These are phyloP conservation scores for Peromyscus nudipes DNA, from an alignment of 2,797 vertebrate species.

Conservation along the genomic window DNA sequence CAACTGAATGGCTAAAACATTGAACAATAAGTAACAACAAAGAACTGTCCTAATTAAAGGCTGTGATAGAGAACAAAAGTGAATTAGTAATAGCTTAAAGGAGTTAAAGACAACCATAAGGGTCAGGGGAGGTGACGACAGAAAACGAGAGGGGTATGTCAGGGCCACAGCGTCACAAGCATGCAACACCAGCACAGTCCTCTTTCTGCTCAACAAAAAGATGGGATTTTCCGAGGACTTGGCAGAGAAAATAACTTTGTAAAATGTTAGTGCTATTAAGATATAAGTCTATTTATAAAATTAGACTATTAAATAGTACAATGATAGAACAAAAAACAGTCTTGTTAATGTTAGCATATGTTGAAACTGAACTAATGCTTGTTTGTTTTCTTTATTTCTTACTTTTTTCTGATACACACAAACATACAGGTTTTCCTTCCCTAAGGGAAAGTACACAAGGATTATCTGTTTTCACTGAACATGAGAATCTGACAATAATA, in stretches of 20 bases:
- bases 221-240: background rate
- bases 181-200: background rate
- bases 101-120: background rate
- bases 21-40: background rate
- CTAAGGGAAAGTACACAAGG: constrained; percentile 34
- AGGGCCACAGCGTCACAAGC: background rate
- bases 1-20: background rate
- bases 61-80: background rate
- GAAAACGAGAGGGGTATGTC: background rate
- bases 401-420: constrained; percentile 66
- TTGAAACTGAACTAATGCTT: constrained; percentile 73
- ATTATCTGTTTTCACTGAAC: constrained; percentile 72
- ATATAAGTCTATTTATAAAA: constrained; percentile 65
- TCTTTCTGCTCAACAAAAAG: background rate
- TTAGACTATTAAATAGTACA: constrained; percentile 74
- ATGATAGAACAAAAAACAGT: constrained; percentile 75
- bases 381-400: constrained; percentile 78
- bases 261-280: constrained; percentile 52
- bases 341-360: constrained; percentile 76
- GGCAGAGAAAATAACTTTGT: constrained; percentile 49
- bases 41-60: background rate
- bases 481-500: constrained; percentile 65
- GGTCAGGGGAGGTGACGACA: background rate
- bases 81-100: background rate
- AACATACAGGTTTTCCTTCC: constrained; percentile 65